Conservation (phyloP, 2,888 invertebrate genomes). For the Eupithecia exiguata region DNA sequence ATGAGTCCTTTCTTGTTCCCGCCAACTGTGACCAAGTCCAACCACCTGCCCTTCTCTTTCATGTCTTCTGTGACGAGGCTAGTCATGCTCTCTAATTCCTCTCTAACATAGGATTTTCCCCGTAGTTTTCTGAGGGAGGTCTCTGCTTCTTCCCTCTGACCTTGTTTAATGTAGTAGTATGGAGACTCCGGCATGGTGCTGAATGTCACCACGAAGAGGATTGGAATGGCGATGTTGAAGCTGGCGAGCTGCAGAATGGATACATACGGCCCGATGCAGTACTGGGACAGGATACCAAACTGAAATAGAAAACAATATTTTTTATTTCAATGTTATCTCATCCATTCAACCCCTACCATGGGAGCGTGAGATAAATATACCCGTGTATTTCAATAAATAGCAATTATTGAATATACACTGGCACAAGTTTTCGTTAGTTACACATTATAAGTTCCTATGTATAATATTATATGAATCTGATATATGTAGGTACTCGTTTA, state of each 20-base stretch:
- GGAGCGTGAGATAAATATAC: too few relatives aligned
- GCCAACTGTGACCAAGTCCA: slow-evolving; percentile 73
- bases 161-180: slow-evolving; percentile 81
- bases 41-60: slow-evolving; percentile 77
- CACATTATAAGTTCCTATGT: not conserved
- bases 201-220: slow-evolving; percentile 82
- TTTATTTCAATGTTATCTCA: not conserved
- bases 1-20: slow-evolving; percentile 84
- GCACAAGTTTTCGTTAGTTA: not conserved
- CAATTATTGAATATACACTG: not conserved
- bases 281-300: slow-evolving; percentile 85
- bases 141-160: slow-evolving; percentile 80
- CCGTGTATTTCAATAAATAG: not conserved
- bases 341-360: not conserved
- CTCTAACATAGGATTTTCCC: slow-evolving; percentile 79
- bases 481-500: too few relatives aligned
- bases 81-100: slow-evolving; percentile 82
- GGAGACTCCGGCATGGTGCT: slow-evolving; percentile 87
- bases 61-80: slow-evolving; percentile 80
- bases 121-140: slow-evolving; percentile 83
- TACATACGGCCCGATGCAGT: slow-evolving; percentile 84
- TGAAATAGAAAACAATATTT: slow-evolving; percentile 57
- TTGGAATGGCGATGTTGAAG: slow-evolving; percentile 82
- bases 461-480: not conserved
- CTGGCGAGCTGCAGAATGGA: slow-evolving; percentile 83